Evolutionary conservation across 2,888 invertebrate species (phyloP), one percentile per base, ranked within the genome.

Genomic region (Epistrophella euchroma): DNA sequence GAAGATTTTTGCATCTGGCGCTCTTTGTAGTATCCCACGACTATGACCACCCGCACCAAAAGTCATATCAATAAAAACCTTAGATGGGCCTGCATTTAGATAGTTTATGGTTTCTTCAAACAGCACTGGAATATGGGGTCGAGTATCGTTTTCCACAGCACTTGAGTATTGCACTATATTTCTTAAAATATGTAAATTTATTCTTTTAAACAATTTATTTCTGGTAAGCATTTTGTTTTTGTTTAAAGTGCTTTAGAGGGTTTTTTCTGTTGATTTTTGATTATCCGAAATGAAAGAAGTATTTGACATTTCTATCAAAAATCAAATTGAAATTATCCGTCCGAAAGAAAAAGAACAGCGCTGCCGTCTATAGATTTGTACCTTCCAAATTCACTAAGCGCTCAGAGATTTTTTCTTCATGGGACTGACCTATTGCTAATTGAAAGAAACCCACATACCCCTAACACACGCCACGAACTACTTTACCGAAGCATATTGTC

Each of bases 21-120:
- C 93, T 35, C 93, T 90, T 90, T 96, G 94, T 60, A 99, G 93
- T 88, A 99, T 94, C 90, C 94, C 94, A 88, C 93, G 94, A 11
- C 97, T 95, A 91, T 99, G 99, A 0, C 98, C 98, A 9, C 99
- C 99, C 25, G 96, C 96, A 35, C 99, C 98, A 93, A 98, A 99
- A 15, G 99, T 99, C 98, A 98, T 98, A 91, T 99, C 99, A 87
- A 99, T 93, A 88, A 97, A 95, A 7, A 94, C 92, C 92, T 96
- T 94, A 80, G 94, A 93, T 52, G 94, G 91, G 84, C 92, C 91
- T 1, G 96, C 95, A 88, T 95, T 94, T 64, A 97, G 91, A 90
- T 95, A 95, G 76, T 95, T 93, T 60, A 97, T 90, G 0, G 96
- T 95, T 92, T 97, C 96, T 84, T 95, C 93, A 56, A 94, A 92